Evolutionary conservation across 2,888 invertebrate genomes (phyloP), one percentile per base, ranked within the genome.

Genomic region (Nemotelus pantherinus): DNA sequence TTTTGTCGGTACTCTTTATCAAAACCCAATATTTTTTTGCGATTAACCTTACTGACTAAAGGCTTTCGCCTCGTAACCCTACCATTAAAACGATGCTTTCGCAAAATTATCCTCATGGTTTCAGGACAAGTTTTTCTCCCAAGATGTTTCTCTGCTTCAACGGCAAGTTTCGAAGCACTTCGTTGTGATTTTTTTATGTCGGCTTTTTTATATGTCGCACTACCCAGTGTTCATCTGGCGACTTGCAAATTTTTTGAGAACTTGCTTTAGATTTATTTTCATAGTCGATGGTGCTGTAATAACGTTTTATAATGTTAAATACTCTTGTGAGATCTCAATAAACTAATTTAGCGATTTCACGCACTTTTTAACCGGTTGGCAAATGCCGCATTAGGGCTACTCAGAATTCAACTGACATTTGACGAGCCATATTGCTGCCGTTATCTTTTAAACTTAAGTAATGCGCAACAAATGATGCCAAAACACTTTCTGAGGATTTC

Each of bases 21-120:
- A 53, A 53, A 53, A 53, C 6, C 10, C 10, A 53, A 53, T 7
- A 1, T 53, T 10, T 53, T 53, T 53, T 53, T 53, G 6, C 53
- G 53, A 53, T 10, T 53, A 53, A 53, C 10, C 53, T 7, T 53
- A 53, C 53, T 53, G 10, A 53, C 53, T 53, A 53, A 53, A 53
- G 1, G 53, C 53, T 53, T 53, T 53, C 53, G 6, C 53, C 53
- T 53, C 10, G 53, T 1, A 53, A 53, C 53, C 53, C 53, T 6
- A 53, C 53, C 53, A 1, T 53, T 53, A 53, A 53, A 53, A 53
- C 53, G 53, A 53, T 10, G 53, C 53, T 53, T 6, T 53, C 53
- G 53, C 53, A 53, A 53, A 53, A 53, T 53, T 53, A 53, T 53
- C 53, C 53, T 53, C 6, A 53, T 53, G 53, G 53, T 53, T 53